Percentiles rank a stretch among this genome's conserved stretches.
These are phyloP conservation scores for Bujurquina vittata DNA, from an alignment of 2,113 vertebrate genomes.

Conservation along the genomic window DNA sequence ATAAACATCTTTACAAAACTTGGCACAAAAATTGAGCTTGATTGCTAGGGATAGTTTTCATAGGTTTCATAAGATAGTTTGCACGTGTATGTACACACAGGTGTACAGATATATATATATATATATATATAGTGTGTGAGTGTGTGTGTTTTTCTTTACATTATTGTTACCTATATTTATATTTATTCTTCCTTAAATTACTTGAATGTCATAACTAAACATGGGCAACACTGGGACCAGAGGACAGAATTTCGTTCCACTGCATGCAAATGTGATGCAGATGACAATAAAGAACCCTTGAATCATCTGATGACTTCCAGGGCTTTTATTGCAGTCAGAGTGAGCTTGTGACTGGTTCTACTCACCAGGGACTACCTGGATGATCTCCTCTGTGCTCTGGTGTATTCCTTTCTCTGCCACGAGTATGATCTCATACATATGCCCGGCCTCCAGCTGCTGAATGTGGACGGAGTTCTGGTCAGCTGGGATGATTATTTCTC, in stretches of 20 bases:
- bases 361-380: conserved; percentile 80
- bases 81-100: too few relatives aligned
- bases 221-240: too few relatives aligned
- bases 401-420: conserved; percentile 70
- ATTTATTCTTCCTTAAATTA: too few relatives aligned
- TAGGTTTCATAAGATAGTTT: too few relatives aligned
- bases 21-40: neutral
- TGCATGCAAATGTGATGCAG: too few relatives aligned
- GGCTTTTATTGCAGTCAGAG: neutral
- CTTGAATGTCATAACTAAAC: too few relatives aligned
- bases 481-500: conserved; percentile 63
- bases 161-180: too few relatives aligned
- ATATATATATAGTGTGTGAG: too few relatives aligned
- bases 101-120: too few relatives aligned
- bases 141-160: too few relatives aligned
- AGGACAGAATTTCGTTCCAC: too few relatives aligned
- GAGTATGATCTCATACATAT: conserved; percentile 74
- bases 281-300: too few relatives aligned
- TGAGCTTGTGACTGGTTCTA: neutral
- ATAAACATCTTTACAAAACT: neutral
- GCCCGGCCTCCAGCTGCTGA: conserved; percentile 70
- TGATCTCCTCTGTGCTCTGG: conserved; percentile 68
- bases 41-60: neutral
- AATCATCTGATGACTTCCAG: neutral
- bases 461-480: conserved; percentile 74